Percentiles rank a stretch among this genome's conserved stretches.
These are phyloP conservation scores for Argynnis bischoffii DNA, from an alignment of 2,888 invertebrate genomes.

Conservation along the genomic window DNA sequence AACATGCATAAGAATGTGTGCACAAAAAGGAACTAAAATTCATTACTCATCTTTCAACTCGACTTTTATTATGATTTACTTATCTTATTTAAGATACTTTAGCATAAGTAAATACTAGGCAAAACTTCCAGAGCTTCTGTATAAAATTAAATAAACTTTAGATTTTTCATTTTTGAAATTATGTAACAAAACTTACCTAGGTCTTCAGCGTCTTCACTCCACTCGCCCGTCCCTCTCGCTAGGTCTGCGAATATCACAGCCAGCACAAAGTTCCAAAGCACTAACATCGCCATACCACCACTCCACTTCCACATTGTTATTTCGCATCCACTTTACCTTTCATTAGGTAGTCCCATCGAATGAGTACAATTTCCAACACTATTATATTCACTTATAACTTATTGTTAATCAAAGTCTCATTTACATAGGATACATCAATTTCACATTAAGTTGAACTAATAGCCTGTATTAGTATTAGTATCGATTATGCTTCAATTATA, in stretches of 20 bases:
- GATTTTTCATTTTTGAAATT: too few species aligned
- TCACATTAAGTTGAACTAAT: constrained; percentile 10
- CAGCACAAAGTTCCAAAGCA: constrained; percentile 54
- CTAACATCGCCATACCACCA: constrained; percentile 47
- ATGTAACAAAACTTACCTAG: constrained; percentile 59
- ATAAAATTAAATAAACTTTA: too few species aligned
- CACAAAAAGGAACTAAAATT: too few species aligned
- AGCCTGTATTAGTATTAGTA: too few species aligned
- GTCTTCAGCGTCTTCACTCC: constrained; percentile 78
- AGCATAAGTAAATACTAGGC: too few species aligned
- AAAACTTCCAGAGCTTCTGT: too few species aligned
- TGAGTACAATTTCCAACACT: constrained; percentile 4
- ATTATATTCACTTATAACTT: constrained; percentile 21
- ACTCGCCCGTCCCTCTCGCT: constrained; percentile 70
- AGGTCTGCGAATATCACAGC: constrained; percentile 55
- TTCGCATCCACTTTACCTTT: constrained; percentile 27
- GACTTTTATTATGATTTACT: too few species aligned
- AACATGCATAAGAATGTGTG: too few species aligned
- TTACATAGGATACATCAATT: constrained; percentile 12
- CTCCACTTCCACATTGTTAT: constrained; percentile 30
- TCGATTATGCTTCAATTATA: constrained; percentile 19
- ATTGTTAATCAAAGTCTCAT: constrained; percentile 26
- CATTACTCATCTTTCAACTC: too few species aligned
- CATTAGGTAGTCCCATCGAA: neutral
- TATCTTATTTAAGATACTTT: too few species aligned